Base-by-base conservation (phyloP, 1,140 invertebrate species). In the Ericerus pela region DNA sequence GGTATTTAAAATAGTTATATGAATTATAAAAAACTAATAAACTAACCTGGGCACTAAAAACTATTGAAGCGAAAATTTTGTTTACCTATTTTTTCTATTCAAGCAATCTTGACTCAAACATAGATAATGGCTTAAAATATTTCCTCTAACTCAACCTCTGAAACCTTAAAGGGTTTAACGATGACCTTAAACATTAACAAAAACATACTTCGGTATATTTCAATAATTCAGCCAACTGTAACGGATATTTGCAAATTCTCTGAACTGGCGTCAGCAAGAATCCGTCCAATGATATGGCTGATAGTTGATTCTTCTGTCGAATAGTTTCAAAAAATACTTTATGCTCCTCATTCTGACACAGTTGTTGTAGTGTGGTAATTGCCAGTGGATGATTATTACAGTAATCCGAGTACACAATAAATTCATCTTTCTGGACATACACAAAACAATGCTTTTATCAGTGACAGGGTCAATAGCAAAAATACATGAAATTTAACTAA, bases 161-260 rank as follows among this genome's bases (percentile, higher is more conserved):
- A n/a, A n/a, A n/a, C n/a, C n/a, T n/a, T n/a, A n/a, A n/a, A n/a
- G n/a, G n/a, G n/a, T n/a, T n/a, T n/a, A n/a, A n/a, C n/a, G n/a
- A n/a, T n/a, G n/a, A n/a, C n/a, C n/a, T n/a, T n/a, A n/a, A n/a
- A n/a, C n/a, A n/a, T n/a, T n/a, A n/a, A n/a, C n/a, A n/a, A n/a
- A n/a, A n/a, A 54, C 57, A 55, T 60, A 71, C 69, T 62, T 77
- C 77, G 11, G 81, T 82, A 60, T 84, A 82, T 66, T 89, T 90
- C 16, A 89, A 73, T 38, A 93, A 73, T 71, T 93, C 88, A 28
- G 81, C 82, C 53, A 93, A 72, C 65, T 93, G 89, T 22, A 94
- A 74, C 11, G 88, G 89, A 70, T 93, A 94, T 68, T 92, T 89
- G 70, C 89, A 94, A 62, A 94, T 91, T 68, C 88, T 81, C 71